These are phyloP conservation scores for Hemibates koningsi DNA, from an alignment of 2,113 vertebrate species.

Conservation along the genomic window DNA sequence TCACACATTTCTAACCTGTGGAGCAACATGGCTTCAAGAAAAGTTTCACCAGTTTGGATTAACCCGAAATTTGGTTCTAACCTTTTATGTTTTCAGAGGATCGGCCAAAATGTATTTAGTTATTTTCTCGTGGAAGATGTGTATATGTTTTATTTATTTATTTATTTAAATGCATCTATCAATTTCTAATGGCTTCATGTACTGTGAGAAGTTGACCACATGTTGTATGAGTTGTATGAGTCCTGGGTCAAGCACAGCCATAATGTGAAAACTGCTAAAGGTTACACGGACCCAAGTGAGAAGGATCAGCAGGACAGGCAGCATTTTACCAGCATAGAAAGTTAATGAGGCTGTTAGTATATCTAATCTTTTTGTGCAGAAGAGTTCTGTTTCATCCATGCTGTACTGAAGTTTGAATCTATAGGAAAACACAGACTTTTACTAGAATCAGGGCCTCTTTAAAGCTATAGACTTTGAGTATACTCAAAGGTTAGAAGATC, in stretches of 20 bases:
- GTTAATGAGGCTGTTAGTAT: not conserved
- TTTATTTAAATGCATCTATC: not conserved
- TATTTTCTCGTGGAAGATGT: fast-evolving
- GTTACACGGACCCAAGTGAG: not conserved
- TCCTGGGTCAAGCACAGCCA: not conserved
- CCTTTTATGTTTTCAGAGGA: not conserved
- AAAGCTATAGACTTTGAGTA: not conserved
- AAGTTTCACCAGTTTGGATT: not conserved
- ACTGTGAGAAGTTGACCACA: not conserved
- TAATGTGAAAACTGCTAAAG: not conserved
- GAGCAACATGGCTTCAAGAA: not conserved
- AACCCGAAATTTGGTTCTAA: fast-evolving
- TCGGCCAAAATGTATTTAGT: fast-evolving
- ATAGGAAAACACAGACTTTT: not conserved
- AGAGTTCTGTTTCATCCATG: not conserved
- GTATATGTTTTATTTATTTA: not conserved
- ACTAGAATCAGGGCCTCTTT: not conserved
- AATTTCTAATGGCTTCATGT: not conserved
- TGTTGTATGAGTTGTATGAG: not conserved
- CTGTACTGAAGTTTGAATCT: not conserved
- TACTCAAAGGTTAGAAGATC: not conserved
- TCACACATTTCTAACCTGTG: not conserved
- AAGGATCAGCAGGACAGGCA: not conserved
- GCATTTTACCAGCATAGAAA: not conserved
- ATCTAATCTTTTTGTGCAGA: not conserved